Conservation (phyloP, 1,140 invertebrate genomes). For the Sycophaga agraensis region DNA sequence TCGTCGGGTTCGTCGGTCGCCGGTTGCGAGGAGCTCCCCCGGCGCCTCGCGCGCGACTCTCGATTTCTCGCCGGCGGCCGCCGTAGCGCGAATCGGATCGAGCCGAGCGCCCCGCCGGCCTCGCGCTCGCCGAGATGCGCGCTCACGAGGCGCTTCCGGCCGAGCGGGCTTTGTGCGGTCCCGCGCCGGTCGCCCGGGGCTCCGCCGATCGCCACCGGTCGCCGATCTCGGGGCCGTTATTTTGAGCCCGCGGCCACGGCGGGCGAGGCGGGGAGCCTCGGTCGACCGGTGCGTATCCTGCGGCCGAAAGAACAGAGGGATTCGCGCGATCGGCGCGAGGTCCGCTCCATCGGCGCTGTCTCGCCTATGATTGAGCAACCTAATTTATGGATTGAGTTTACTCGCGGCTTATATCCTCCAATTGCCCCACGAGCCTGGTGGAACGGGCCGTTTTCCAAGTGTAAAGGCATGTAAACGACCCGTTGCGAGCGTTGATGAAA, state of each 20-base stretch:
- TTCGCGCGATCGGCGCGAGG: too few species aligned
- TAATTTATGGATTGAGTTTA: too few species aligned
- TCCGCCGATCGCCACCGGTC: not conserved
- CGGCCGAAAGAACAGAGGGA: too few species aligned
- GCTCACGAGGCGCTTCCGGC: conserved; percentile 3
- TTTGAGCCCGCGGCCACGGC: not conserved
- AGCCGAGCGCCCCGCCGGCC: not conserved
- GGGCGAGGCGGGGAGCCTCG: not conserved
- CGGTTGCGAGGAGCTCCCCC: not conserved
- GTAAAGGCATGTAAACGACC: too few species aligned
- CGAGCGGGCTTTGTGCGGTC: not conserved
- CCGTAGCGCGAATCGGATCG: not conserved
- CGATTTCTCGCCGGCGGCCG: conserved; percentile 10
- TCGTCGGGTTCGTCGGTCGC: not conserved
- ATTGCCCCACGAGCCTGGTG: too few species aligned
- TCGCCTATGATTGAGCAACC: too few species aligned
- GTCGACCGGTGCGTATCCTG: not conserved
- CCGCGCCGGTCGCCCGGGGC: not conserved
- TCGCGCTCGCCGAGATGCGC: too few species aligned
- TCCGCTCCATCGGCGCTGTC: too few species aligned
- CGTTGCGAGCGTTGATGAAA: too few species aligned
- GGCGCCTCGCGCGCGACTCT: not conserved
- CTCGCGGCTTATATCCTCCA: too few species aligned
- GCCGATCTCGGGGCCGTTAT: not conserved
- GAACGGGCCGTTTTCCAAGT: too few species aligned